Evolutionary conservation across 2,113 vertebrate species (phyloP).

Genomic region (Rhea americana): DNA sequence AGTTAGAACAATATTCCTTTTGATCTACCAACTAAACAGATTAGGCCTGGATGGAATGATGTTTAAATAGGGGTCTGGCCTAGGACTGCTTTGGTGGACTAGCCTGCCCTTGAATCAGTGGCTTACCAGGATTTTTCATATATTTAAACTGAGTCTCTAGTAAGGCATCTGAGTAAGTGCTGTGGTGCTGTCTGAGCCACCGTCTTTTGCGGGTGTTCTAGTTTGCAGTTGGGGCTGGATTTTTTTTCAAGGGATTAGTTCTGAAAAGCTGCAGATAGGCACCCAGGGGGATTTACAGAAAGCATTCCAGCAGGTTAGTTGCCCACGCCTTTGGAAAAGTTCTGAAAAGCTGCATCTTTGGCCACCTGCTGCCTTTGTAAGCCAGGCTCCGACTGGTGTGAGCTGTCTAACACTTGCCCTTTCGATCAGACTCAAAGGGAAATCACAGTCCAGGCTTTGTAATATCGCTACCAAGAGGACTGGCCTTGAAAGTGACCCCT

Average conservation of each 20-base stretch:
- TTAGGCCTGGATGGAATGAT: background rate
- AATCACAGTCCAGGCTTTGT: slow-evolving; percentile 4
- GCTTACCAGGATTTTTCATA: background rate
- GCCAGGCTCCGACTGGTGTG: background rate
- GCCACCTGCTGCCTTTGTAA: slow-evolving; percentile 49
- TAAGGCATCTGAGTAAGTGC: background rate
- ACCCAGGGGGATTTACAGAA: slow-evolving; percentile 21
- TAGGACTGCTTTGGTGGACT: background rate
- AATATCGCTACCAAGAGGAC: background rate
- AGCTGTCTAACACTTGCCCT: slow-evolving; percentile 37
- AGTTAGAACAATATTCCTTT: slow-evolving; percentile 62
- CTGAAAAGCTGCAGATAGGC: slow-evolving; percentile 33
- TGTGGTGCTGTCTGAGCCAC: rapidly evolving
- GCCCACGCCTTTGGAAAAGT: slow-evolving; percentile 14
- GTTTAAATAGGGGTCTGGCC: background rate
- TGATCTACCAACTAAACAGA: slow-evolving; percentile 45
- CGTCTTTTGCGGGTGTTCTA: background rate
- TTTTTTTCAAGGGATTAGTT: slow-evolving; percentile 52
- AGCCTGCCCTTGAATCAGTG: rapidly evolving
- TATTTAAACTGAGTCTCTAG: background rate
- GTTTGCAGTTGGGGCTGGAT: background rate
- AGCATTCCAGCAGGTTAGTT: slow-evolving; percentile 48
- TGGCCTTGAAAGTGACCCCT: background rate
- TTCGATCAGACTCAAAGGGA: background rate
- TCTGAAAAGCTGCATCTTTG: slow-evolving; percentile 46